Evolutionary conservation across 1,140 invertebrate genomes (phyloP), one percentile per base, ranked within the genome.

Genomic region (Aphelenchoides avenae): DNA sequence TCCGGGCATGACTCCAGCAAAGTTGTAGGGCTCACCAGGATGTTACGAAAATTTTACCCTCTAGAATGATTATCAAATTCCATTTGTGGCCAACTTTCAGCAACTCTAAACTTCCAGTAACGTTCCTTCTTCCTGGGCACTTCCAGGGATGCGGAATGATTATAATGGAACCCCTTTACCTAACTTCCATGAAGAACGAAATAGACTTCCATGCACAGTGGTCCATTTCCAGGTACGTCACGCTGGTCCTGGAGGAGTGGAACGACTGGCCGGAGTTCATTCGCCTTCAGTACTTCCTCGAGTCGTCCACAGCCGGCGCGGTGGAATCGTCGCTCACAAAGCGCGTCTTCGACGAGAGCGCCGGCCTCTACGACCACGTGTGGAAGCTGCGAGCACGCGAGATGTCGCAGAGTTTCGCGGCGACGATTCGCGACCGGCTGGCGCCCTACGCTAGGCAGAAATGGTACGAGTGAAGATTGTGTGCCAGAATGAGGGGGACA

Each of bases 171-270:
- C 15, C 22, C 42, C 9, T 20, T 51, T 53, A 18, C 1, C 52
- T 55, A 15, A 15, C n/a, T 26, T 47, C 43, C 18, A 26, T 2
- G 3, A 1, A 5, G 1, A 15, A 37, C 9, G 43, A 36, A 36
- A 20, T 50, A 27, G 18, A 4, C 13, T 53, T 29, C 24, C 9
- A 30, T 43, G 52, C 5, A 37, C n/a, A n/a, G n/a, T 6, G 37
- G 7, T 50, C 5, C 26, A 20, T 9, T 7, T 43, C 57, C 1
- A 62, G 60, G 60, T 62, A 60, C 41, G 13, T 66, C 22, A 39
- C 49, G 3, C 27, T 70, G 26, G 49, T 66, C 7, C 46, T 66
- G 29, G 64, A 66, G 40, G 66, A 70, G 36, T 66, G 64, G 64
- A 70, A 51, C 31, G 59, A 63, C 13, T 51, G 41, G 24, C 59